Evolutionary conservation across 2,888 invertebrate genomes (phyloP).

Genomic region (Callinectes sapidus): DNA sequence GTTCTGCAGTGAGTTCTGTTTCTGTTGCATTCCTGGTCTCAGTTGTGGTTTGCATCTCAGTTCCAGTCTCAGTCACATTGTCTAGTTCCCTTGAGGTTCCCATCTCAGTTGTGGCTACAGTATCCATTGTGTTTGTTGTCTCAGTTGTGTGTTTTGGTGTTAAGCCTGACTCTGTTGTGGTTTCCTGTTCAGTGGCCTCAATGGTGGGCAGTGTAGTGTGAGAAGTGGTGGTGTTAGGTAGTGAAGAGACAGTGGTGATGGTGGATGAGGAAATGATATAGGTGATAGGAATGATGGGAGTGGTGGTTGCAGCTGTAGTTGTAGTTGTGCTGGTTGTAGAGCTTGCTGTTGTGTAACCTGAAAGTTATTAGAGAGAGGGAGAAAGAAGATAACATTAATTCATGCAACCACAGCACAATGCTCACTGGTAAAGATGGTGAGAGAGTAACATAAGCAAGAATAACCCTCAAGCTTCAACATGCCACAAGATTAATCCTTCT

Average conservation of each 20-base stretch:
- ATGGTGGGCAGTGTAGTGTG: neutral
- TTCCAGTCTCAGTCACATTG: neutral
- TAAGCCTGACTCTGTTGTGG: constrained; percentile 9
- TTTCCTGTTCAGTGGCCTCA: neutral
- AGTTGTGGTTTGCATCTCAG: constrained; percentile 28
- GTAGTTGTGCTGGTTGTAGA: constrained; percentile 27
- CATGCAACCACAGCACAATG: neutral
- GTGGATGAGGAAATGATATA: neutral
- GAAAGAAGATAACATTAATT: neutral
- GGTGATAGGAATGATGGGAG: neutral
- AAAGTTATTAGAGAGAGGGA: constrained; percentile 7
- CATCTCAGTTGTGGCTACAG: constrained; percentile 16
- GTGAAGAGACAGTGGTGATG: neutral
- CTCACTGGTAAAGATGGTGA: neutral
- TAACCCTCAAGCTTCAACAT: neutral
- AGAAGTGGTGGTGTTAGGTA: neutral
- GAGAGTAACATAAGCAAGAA: neutral
- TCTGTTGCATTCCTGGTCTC: neutral
- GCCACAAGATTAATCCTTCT: neutral
- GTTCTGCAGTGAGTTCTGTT: constrained; percentile 5
- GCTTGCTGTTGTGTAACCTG: constrained; percentile 33
- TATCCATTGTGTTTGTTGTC: neutral
- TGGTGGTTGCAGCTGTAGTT: neutral
- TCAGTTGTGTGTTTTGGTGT: neutral
- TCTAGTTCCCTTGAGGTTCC: neutral